Conservation (phyloP, 2,797 vertebrate genomes). For the Sternotherus odoratus region DNA sequence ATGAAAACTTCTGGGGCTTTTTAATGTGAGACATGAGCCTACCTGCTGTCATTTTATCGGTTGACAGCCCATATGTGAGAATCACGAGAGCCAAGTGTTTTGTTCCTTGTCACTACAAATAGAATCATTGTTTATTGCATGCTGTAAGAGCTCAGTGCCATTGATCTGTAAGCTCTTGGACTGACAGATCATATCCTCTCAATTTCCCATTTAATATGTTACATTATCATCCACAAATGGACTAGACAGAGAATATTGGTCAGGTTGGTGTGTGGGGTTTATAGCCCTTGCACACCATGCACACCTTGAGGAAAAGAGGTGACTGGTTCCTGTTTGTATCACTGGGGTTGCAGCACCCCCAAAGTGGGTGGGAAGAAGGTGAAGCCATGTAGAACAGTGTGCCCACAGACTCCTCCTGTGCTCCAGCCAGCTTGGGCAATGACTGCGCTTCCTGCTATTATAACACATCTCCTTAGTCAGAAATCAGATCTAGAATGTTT, state of each 20-base stretch:
- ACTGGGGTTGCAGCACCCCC: background rate
- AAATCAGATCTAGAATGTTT: background rate
- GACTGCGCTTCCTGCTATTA: background rate
- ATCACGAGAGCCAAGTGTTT: background rate
- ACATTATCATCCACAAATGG: background rate
- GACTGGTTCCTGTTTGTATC: background rate
- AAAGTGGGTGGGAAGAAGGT: background rate
- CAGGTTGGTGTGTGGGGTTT: background rate
- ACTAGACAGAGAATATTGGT: background rate
- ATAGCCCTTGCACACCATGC: fast-evolving
- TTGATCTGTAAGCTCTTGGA: background rate
- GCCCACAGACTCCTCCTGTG: background rate
- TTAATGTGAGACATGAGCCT: background rate
- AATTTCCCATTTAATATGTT: background rate
- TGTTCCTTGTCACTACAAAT: background rate
- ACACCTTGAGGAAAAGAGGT: background rate
- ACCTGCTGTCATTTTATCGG: background rate
- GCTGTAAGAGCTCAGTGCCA: background rate
- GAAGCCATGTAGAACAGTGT: background rate
- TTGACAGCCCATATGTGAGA: background rate
- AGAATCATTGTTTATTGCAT: background rate
- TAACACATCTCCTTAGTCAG: background rate
- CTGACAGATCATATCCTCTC: background rate
- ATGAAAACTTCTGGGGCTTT: background rate
- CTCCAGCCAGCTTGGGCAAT: background rate